Evolutionary conservation across 1,140 invertebrate genomes (phyloP), one percentile per base, ranked within the genome.

Genomic region (Ectropis grisescens): DNA sequence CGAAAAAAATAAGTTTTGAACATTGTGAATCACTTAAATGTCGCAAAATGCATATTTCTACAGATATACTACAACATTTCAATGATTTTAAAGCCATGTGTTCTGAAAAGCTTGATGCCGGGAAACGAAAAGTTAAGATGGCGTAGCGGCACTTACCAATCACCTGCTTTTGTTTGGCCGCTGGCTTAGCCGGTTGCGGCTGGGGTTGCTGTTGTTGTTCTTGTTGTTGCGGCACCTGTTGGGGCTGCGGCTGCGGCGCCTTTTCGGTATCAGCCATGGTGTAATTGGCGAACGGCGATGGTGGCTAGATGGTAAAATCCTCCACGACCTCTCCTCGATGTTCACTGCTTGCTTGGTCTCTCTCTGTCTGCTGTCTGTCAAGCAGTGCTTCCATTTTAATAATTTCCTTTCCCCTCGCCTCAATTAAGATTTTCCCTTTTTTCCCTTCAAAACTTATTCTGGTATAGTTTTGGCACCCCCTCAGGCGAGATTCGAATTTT

Each of bases 231-330:
- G 64, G 16, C 16, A 4, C 16, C 48, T 64, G 68, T 58, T 69
- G 71, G 48, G 69, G 71, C 69, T 75, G 72, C 70, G 68, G 64
- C 69, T 80, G 75, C 60, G 76, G 72, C 65, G 78, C 70, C 68
- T 80, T 76, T 67, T 83, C 81, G 75, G 76, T 78, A 74, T 83
- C 81, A 78, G 79, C 76, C 81, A 83, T 83, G 81, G 74, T 82
- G 79, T 82, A 81, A 74, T 79, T 81, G 79, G 76, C 76, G 76
- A 80, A 78, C 72, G 79, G 76, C 76, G 75, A 82, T 76, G 79
- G 76, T 82, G 79, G 74, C 61, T 66, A 82, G 76, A 79, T 81
- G 79, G 74, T 81, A 82, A 80, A 78, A 69, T 80, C 70, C 76
- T 82, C 79, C 79, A 78, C 79, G 62, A 80, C 79, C 79, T 82